Evolutionary conservation across 2,888 invertebrate species (phyloP).

Genomic region (Podabrus alpinus): DNA sequence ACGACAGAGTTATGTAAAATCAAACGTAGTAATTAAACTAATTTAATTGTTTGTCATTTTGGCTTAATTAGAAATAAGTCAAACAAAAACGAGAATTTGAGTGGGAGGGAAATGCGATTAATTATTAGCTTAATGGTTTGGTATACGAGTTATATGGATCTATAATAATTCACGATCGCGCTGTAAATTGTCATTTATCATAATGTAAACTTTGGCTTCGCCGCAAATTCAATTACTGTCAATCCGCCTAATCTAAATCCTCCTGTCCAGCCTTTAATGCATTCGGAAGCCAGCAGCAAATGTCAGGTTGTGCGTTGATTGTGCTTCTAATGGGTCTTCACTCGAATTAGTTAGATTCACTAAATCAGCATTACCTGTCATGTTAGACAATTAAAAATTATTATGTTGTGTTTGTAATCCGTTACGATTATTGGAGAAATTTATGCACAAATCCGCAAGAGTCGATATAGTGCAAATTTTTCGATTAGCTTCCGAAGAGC

Average conservation of each 20-base stretch:
- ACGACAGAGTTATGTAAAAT: not conserved
- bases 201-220: conserved; percentile 54
- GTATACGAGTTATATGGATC: conserved; percentile 49
- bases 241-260: conserved; percentile 44
- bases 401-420: not conserved
- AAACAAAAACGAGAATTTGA: conserved; percentile 12
- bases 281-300: conserved; percentile 23
- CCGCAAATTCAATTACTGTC: conserved; percentile 54
- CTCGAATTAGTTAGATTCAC: conserved; percentile 24
- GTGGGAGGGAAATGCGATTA: conserved; percentile 38
- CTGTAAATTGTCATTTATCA: conserved; percentile 54
- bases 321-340: conserved; percentile 24
- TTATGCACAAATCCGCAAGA: not conserved
- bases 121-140: conserved; percentile 52
- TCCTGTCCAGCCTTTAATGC: conserved; percentile 30
- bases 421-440: not conserved
- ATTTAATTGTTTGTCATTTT: conserved; percentile 20
- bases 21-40: not conserved
- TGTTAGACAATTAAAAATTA: not conserved
- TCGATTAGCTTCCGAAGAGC: not conserved
- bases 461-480: not conserved
- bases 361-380: conserved; percentile 13
- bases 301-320: conserved; percentile 26
- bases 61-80: not conserved
- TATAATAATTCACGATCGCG: conserved; percentile 52